A percentile compares a stretch with the other conserved stretches of the same genome.
These are phyloP conservation scores for Sinocyclocheilus anshuiensis DNA, from an alignment of 2,113 vertebrate genomes.

Conservation along the genomic window DNA sequence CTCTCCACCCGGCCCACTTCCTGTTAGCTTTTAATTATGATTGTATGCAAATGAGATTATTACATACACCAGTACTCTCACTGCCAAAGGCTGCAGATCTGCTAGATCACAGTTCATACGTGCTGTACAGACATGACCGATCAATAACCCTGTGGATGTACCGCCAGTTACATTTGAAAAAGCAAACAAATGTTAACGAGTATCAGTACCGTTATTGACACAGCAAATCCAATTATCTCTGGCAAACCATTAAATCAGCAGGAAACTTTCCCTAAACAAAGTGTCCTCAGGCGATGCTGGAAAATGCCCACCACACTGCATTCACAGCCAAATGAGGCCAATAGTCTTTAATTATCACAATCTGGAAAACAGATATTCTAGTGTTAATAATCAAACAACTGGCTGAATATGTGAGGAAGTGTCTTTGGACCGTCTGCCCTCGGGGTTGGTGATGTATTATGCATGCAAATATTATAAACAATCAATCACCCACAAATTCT, in stretches of 20 bases:
- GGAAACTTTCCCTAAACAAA: not conserved
- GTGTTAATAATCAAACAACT: conserved; percentile 12
- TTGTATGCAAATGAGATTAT: conserved; percentile 49
- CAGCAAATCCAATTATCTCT: conserved; percentile 24
- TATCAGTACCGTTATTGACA: conserved; percentile 24
- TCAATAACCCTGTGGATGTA: conserved; percentile 19
- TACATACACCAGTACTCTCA: conserved; percentile 28
- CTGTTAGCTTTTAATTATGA: conserved; percentile 35
- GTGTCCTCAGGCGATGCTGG: conserved; percentile 7
- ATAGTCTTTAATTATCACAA: conserved; percentile 8
- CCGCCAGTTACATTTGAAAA: not conserved
- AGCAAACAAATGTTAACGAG: not conserved
- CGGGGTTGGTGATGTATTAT: not conserved
- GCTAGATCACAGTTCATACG: conserved; percentile 26
- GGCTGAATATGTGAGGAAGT: not conserved
- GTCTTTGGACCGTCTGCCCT: not conserved
- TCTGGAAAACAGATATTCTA: not conserved
- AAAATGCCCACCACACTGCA: conserved; percentile 18
- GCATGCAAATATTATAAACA: not conserved
- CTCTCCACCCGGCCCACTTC: conserved; percentile 5
- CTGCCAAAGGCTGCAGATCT: conserved; percentile 22
- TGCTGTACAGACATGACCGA: not conserved
- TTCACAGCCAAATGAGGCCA: conserved; percentile 16
- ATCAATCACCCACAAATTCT: not conserved
- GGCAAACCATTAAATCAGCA: conserved; percentile 26